Conservation (phyloP, 1,140 invertebrate genomes). For the Tigriopus japonicus region DNA sequence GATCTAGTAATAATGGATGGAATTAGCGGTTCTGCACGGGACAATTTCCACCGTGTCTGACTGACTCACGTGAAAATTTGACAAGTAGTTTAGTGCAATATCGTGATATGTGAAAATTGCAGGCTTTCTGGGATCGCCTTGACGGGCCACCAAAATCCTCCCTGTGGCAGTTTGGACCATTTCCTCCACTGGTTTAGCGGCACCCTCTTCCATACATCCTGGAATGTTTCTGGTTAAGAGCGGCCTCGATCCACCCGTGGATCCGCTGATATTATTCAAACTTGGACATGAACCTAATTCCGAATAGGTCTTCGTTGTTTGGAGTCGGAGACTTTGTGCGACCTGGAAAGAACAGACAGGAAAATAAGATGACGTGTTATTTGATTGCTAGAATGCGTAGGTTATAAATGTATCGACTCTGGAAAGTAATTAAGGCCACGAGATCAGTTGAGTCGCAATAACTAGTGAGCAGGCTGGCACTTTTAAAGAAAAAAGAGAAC, state of each 20-base stretch:
- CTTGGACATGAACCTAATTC: neutral
- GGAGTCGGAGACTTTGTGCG: neutral
- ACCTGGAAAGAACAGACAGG: neutral
- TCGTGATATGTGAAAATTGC: constrained; percentile 80
- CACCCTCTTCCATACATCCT: constrained; percentile 1
- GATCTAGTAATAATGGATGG: too few species aligned
- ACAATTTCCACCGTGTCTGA: too few species aligned
- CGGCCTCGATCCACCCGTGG: neutral
- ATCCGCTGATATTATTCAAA: neutral
- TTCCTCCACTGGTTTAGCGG: constrained; percentile 35
- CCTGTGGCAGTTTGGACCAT: constrained; percentile 77
- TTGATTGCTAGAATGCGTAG: too few species aligned
- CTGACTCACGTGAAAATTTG: constrained; percentile 38
- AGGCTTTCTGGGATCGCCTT: constrained; percentile 73
- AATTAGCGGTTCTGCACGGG: too few species aligned
- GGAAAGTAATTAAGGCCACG: too few species aligned
- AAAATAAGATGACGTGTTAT: too few species aligned
- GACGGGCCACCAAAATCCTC: constrained; percentile 46
- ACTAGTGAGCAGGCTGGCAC: too few species aligned
- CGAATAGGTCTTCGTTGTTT: neutral
- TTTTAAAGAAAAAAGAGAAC: too few species aligned
- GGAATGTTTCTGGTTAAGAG: neutral
- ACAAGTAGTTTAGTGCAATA: constrained; percentile 65
- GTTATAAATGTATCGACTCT: too few species aligned
- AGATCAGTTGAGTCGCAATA: too few species aligned